Base-by-base conservation (phyloP, 2,888 invertebrate genomes). In the Diplazon laetatorius region DNA sequence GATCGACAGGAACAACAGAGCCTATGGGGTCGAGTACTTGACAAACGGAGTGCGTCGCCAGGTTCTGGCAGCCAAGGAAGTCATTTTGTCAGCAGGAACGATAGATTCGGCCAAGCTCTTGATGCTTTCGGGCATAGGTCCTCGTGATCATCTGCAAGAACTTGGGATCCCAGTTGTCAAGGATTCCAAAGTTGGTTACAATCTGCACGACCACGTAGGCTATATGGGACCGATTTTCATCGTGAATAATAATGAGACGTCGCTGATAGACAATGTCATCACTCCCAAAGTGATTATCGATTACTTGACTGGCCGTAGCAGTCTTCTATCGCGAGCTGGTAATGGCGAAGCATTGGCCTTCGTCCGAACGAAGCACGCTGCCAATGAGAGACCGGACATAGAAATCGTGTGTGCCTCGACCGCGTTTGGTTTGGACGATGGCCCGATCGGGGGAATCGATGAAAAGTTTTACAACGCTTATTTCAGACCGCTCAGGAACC, bases 81-180 rank as follows among this genome's bases (percentile, higher is more conserved):
- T 94, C 0, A 92, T 94, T 59, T 83, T 94, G 8, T 94, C 95
- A 8, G 95, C 95, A 1, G 96, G 97, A 0, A 94, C 96, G 0
- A 94, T 97, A 80, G 96, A 95, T 89, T 94, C 96, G 0, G 95
- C 97, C 0, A 96, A 97, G 89, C 87, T 97, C 9, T 85, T 94
- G 16, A 94, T 94, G 94, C 89, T 94, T 2, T 94, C 94, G 0
- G 94, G 94, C 0, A 89, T 95, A n/a, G 95, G 95, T 0, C 95
- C 95, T 0, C 92, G 89, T 83, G 89, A 92, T 3, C 94, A 95
- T 80, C 87, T 95, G 66, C 85, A 92, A 78, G 90, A 93, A 2
- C 86, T 94, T 0, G 92, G 92, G 16, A 95, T 95, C 78, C 92
- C 93, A 0, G 92, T 94, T 0, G 88, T 95, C 46, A 90, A 93